Conservation (phyloP, 30 jellyfish, hydroid and myxozoan genomes). For the Aurelia coerulea region DNA sequence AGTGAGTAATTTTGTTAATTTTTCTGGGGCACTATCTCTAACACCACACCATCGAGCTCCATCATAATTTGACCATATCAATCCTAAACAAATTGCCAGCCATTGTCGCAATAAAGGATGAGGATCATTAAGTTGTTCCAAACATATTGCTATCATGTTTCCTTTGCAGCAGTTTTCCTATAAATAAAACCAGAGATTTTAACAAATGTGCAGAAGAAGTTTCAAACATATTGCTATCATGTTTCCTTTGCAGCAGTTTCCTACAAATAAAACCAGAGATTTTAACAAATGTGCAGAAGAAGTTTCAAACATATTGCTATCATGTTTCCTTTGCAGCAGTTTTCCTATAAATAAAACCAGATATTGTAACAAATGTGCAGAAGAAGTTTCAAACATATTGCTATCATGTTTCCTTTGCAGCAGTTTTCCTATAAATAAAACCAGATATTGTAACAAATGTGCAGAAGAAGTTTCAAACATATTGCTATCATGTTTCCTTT, state of each 20-base stretch:
- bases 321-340: constrained; percentile 96
- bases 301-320: constrained; percentile 96
- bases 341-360: constrained; percentile 64
- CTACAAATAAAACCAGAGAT: constrained; percentile 30
- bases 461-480: too few species aligned
- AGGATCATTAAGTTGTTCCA: constrained; percentile 94
- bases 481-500: too few species aligned
- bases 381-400: constrained; percentile 85
- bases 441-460: neutral
- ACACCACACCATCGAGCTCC: constrained; percentile 99
- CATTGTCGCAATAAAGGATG: constrained; percentile 97
- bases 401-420: constrained; percentile 96
- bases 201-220: neutral
- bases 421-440: constrained; percentile 82
- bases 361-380: neutral
- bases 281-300: too few species aligned
- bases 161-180: constrained; percentile 98
- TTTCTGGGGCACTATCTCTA: constrained; percentile 98
- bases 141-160: constrained; percentile 94
- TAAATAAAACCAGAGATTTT: neutral
- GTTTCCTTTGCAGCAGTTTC: constrained; percentile 97
- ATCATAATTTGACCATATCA: constrained; percentile 92
- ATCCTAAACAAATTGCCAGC: constrained; percentile 96
- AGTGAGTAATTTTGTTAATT: constrained; percentile 88
- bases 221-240: constrained; percentile 96